Evolutionary conservation across 2,888 invertebrate genomes (phyloP).

Genomic region (Axea sp.): DNA sequence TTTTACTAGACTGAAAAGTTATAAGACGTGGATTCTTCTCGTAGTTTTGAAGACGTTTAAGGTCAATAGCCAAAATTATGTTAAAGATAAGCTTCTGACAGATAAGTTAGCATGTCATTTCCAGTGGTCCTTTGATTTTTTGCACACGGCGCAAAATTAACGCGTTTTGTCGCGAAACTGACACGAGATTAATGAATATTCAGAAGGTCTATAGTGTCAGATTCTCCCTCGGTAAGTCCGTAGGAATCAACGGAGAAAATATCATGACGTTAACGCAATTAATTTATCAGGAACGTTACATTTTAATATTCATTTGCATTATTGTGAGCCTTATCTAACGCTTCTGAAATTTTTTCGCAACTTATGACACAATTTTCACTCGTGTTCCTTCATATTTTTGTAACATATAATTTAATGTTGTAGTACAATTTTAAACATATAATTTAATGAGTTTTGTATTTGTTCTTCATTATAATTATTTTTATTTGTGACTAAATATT

Average conservation of each 20-base stretch:
- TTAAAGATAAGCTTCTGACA: conserved; percentile 13
- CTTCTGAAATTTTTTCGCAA: conserved; percentile 60
- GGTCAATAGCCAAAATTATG: conserved; percentile 4
- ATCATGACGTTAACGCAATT: conserved; percentile 74
- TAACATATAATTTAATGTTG: no score
- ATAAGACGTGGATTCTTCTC: no score
- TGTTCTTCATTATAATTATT: no score
- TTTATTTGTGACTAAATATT: no score
- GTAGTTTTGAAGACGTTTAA: no score
- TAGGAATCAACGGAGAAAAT: conserved; percentile 66
- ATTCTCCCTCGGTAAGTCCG: conserved; percentile 61
- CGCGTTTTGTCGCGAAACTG: conserved; percentile 64
- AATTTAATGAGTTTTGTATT: no score
- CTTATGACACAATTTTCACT: conserved; percentile 44
- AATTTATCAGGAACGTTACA: conserved; percentile 73
- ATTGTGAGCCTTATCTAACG: conserved; percentile 54
- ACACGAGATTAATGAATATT: conserved; percentile 72
- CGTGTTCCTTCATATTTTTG: conserved; percentile 17
- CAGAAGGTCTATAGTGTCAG: conserved; percentile 65
- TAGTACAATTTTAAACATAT: no score
- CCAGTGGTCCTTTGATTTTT: conserved; percentile 62
- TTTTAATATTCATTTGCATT: conserved; percentile 74
- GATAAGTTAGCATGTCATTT: conserved; percentile 30
- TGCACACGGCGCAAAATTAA: conserved; percentile 61
- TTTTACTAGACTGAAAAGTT: no score